phyloP scores from a whole-genome alignment of 2,797 vertebrate species.

The Hydrophis major region DNA sequence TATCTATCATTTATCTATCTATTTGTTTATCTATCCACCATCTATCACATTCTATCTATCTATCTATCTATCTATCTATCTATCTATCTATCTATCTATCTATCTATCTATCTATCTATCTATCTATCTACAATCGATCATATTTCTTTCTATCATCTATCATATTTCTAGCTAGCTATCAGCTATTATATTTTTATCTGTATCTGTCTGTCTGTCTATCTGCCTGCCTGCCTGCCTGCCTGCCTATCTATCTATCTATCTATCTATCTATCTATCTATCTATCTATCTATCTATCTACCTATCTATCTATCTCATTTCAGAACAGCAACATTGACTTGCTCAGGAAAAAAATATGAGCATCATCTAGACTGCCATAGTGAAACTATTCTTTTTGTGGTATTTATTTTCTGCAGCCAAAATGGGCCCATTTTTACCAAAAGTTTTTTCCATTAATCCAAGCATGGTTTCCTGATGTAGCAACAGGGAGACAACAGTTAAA shows the following conservation, averaged over 20 bases:
- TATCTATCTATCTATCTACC: not conserved
- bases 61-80: too few relatives aligned
- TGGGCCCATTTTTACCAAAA: not conserved
- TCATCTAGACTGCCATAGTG: not conserved
- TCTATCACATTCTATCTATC: not conserved
- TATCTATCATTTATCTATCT: too few relatives aligned
- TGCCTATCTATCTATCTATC: too few relatives aligned
- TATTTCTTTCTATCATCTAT: too few relatives aligned
- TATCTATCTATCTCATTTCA: not conserved
- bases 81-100: too few relatives aligned
- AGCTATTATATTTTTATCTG: too few relatives aligned
- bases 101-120: too few relatives aligned
- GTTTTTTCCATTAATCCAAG: not conserved
- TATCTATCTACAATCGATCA: too few relatives aligned
- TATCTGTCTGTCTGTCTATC: too few relatives aligned
- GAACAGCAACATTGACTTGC: not conserved
- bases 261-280: not conserved
- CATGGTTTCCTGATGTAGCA: not conserved
- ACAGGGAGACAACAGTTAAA: not conserved
- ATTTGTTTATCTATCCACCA: too few relatives aligned
- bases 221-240: too few relatives aligned
- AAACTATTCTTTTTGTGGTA: not conserved
- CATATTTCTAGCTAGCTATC: too few relatives aligned
- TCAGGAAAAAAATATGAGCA: not conserved
- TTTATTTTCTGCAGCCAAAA: not conserved